Evolutionary conservation across 2,113 vertebrate species (phyloP).

Genomic region (Psammodynastes pulverulentus): DNA sequence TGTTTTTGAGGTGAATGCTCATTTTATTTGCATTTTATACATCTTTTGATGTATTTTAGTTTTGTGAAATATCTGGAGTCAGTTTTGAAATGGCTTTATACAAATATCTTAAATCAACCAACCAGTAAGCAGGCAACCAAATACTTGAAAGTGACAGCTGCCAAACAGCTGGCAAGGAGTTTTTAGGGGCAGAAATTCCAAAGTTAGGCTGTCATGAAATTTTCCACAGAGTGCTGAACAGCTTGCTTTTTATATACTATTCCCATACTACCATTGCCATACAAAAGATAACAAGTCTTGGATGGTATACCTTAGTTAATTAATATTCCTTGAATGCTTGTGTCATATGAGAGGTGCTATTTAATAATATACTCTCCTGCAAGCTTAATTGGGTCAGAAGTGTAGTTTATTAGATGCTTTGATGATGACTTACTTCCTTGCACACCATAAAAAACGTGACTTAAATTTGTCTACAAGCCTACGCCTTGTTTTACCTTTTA

Average conservation of each 20-base stretch:
- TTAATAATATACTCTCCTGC: constrained; percentile 27
- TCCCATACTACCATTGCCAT: not conserved
- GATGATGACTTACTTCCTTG: constrained; percentile 48
- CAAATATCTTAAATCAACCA: not conserved
- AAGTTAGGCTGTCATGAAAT: not conserved
- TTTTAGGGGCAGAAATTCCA: not conserved
- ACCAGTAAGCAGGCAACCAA: not conserved
- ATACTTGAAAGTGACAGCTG: not conserved
- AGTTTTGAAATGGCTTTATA: not conserved
- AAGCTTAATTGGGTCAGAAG: constrained; percentile 47
- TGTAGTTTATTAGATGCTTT: constrained; percentile 48
- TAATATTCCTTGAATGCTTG: constrained; percentile 20
- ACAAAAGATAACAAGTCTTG: not conserved
- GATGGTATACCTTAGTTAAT: not conserved
- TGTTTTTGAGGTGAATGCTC: not conserved
- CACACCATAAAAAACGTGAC: constrained; percentile 41
- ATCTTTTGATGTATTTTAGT: not conserved
- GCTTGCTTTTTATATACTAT: not conserved
- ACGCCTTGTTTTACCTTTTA: constrained; percentile 54
- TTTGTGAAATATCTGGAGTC: not conserved
- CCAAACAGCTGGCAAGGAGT: not conserved
- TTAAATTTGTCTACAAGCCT: constrained; percentile 49
- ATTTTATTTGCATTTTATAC: not conserved
- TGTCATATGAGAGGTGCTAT: constrained; percentile 46
- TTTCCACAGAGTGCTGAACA: not conserved